A percentile compares a stretch with the other conserved stretches of the same genome.
Conservation (phyloP, 2,113 vertebrate species). For the Promerops cafer region DNA sequence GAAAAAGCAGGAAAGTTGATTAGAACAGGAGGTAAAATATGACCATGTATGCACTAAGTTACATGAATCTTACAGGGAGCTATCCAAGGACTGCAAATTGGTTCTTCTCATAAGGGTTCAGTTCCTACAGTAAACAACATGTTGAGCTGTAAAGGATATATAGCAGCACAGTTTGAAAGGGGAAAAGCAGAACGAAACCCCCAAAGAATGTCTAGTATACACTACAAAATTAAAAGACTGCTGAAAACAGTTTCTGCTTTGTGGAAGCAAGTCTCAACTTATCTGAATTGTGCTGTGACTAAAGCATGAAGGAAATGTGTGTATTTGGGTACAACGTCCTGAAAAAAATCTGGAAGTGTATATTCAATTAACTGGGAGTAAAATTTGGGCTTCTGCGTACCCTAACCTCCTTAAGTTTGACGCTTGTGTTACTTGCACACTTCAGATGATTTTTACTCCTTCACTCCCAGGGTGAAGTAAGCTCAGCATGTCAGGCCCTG, state of each 20-base stretch:
- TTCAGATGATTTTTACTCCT: neutral
- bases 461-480: neutral
- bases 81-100: neutral
- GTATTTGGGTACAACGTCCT: neutral
- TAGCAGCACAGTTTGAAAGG: neutral
- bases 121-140: neutral
- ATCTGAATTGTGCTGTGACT: neutral
- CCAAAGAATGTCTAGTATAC: neutral
- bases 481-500: neutral
- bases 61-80: neutral
- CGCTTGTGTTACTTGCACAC: neutral
- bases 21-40: neutral
- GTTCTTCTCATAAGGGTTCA: neutral
- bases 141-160: neutral
- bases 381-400: neutral
- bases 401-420: neutral
- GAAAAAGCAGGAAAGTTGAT: neutral
- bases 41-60: accelerated
- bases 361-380: neutral
- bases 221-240: neutral
- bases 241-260: neutral
- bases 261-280: neutral
- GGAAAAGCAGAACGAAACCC: neutral
- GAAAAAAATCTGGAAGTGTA: neutral
- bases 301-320: neutral